Conservation (phyloP, 2,888 invertebrate genomes). For the Macaria notata region DNA sequence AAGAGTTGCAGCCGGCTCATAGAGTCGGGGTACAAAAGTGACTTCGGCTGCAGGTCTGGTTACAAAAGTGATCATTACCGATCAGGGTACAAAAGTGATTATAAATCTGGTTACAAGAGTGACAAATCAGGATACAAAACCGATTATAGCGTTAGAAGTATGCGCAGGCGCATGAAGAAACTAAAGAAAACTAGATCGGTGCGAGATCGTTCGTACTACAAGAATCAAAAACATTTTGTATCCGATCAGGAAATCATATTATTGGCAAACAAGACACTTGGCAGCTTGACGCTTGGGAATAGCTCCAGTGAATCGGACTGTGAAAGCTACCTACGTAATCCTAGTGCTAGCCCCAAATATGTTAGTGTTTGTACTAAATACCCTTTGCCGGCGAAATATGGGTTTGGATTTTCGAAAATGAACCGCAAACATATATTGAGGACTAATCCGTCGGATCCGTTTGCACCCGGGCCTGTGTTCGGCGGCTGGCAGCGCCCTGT, state of each 20-base stretch:
- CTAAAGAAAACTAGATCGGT: constrained; percentile 77
- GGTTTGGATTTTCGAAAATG: constrained; percentile 66
- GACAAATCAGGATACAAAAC: constrained; percentile 84
- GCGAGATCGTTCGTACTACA: constrained; percentile 75
- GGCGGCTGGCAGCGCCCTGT: constrained; percentile 73
- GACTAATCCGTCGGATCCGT: constrained; percentile 69
- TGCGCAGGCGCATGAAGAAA: constrained; percentile 74
- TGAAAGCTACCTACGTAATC: constrained; percentile 68
- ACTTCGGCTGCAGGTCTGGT: constrained; percentile 81
- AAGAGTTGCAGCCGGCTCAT: constrained; percentile 78
- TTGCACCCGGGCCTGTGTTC: constrained; percentile 78
- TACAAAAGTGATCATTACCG: constrained; percentile 76
- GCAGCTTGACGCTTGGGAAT: constrained; percentile 81
- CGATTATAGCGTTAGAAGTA: constrained; percentile 78
- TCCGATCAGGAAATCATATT: constrained; percentile 83
- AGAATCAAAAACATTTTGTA: constrained; percentile 80
- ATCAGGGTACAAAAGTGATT: constrained; percentile 84
- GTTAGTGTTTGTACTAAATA: constrained; percentile 72
- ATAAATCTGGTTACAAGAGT: constrained; percentile 83
- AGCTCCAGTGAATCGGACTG: constrained; percentile 80
- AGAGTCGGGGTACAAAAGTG: constrained; percentile 84
- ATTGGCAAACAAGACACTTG: constrained; percentile 78
- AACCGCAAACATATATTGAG: constrained; percentile 63
- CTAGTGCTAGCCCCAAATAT: constrained; percentile 71
- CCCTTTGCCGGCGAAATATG: constrained; percentile 64